A percentile compares a stretch with the other conserved stretches of the same genome.
Conservation (phyloP, 2,888 invertebrate genomes). For the Hipparchia semele region DNA sequence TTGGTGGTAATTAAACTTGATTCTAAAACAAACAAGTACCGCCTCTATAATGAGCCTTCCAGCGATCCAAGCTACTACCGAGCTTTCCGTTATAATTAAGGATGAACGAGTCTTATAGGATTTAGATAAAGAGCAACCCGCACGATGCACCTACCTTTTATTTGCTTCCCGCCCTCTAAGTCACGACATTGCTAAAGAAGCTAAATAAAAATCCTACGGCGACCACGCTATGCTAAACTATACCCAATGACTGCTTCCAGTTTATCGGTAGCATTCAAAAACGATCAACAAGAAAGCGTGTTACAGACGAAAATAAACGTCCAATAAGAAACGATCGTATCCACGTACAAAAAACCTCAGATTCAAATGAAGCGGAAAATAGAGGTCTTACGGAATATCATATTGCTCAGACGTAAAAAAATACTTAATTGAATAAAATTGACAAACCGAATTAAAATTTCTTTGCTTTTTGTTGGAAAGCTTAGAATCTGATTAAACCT, state of each 20-base stretch:
- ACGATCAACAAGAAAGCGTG: slow-evolving; percentile 56
- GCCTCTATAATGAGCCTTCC: slow-evolving; percentile 54
- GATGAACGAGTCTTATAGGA: slow-evolving; percentile 56
- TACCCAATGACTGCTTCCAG: slow-evolving; percentile 54
- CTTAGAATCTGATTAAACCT: too few relatives aligned
- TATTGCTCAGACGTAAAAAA: neutral
- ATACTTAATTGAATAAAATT: neutral
- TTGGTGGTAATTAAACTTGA: slow-evolving; percentile 71
- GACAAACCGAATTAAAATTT: neutral
- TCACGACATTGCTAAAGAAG: slow-evolving; percentile 59
- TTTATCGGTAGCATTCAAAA: slow-evolving; percentile 59
- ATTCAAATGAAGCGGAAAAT: slow-evolving; percentile 52
- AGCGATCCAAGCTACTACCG: slow-evolving; percentile 52
- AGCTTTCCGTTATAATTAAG: slow-evolving; percentile 48
- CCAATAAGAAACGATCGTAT: slow-evolving; percentile 51
- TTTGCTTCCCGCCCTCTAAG: slow-evolving; percentile 54
- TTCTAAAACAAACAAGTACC: slow-evolving; percentile 76
- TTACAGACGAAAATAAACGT: slow-evolving; percentile 61
- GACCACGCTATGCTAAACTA: slow-evolving; percentile 63
- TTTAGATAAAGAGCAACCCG: slow-evolving; percentile 54
- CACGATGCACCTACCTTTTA: slow-evolving; percentile 50
- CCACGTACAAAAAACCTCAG: slow-evolving; percentile 42
- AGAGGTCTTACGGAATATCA: slow-evolving; percentile 37
- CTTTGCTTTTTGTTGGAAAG: too few relatives aligned
- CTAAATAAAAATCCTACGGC: slow-evolving; percentile 58